Conservation (phyloP, 2,888 invertebrate species). For the Cataglyphis livida region DNA sequence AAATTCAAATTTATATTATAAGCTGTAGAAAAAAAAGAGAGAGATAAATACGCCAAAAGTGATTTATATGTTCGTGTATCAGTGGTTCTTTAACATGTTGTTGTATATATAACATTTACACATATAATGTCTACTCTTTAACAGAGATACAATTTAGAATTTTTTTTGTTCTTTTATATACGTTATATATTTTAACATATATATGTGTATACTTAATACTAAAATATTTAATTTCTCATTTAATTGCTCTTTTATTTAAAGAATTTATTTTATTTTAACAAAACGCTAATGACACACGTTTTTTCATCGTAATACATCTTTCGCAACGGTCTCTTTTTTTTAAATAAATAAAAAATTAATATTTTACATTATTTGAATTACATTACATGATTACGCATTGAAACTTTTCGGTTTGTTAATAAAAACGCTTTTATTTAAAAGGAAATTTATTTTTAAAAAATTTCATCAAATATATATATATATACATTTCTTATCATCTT, state of each 20-base stretch:
- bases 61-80: not conserved
- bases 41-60: not conserved
- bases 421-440: not conserved
- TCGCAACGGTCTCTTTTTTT: not conserved
- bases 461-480: not conserved
- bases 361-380: not conserved
- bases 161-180: not conserved
- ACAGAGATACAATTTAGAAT: not conserved
- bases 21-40: not conserved
- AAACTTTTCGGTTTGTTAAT: not conserved
- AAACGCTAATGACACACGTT: not conserved
- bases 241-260: not conserved
- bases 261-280: not conserved
- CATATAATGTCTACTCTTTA: not conserved
- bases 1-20: slow-evolving; percentile 23
- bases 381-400: not conserved
- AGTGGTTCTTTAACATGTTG: not conserved
- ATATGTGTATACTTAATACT: not conserved
- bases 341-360: not conserved
- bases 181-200: not conserved
- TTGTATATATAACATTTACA: not conserved
- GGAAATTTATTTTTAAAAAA: not conserved
- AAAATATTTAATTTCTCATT: not conserved
- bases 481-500: not conserved
- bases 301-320: not conserved